phyloP scores from a whole-genome alignment of 1,140 invertebrate genomes.

The Scylla paramamosain region DNA sequence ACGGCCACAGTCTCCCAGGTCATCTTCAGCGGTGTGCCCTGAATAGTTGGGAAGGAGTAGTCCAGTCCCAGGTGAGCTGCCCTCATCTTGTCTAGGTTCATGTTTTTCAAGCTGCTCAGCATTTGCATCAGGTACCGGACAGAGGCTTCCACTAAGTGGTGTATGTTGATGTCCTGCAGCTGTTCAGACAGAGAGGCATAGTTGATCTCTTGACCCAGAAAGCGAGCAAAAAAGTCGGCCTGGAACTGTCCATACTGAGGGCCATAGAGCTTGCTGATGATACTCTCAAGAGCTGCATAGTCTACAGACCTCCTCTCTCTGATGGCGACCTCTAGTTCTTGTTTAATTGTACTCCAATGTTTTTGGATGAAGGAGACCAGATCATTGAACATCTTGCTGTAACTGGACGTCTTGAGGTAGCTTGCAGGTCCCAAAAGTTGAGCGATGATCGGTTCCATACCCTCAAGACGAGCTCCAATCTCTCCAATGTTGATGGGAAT shows the following conservation, averaged over 20 bases:
- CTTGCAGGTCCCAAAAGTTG: conserved; percentile 54
- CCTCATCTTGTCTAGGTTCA: not conserved
- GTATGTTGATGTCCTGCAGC: conserved; percentile 25
- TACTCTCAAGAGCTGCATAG: conserved; percentile 4
- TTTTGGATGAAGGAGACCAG: conserved; percentile 1
- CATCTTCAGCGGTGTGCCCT: conserved; percentile 53
- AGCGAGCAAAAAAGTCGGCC: conserved; percentile 65
- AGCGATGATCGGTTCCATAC: conserved; percentile 55
- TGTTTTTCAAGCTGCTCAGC: conserved; percentile 13
- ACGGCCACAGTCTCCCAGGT: conserved; percentile 36
- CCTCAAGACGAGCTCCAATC: conserved; percentile 54
- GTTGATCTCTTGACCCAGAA: conserved; percentile 59
- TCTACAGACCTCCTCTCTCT: conserved; percentile 17
- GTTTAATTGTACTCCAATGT: not conserved
- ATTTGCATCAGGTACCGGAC: not conserved
- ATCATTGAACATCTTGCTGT: conserved; percentile 44
- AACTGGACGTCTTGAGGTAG: conserved; percentile 42
- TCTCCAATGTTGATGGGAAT: conserved; percentile 58
- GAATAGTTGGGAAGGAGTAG: conserved; percentile 55
- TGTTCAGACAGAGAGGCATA: conserved; percentile 35
- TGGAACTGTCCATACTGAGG: not conserved
- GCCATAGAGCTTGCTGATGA: conserved; percentile 40
- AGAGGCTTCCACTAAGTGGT: not conserved
- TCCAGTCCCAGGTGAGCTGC: conserved; percentile 25
- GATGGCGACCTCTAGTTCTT: not conserved